Conservation (phyloP, 2,797 vertebrate species). For the Dallia pectoralis region DNA sequence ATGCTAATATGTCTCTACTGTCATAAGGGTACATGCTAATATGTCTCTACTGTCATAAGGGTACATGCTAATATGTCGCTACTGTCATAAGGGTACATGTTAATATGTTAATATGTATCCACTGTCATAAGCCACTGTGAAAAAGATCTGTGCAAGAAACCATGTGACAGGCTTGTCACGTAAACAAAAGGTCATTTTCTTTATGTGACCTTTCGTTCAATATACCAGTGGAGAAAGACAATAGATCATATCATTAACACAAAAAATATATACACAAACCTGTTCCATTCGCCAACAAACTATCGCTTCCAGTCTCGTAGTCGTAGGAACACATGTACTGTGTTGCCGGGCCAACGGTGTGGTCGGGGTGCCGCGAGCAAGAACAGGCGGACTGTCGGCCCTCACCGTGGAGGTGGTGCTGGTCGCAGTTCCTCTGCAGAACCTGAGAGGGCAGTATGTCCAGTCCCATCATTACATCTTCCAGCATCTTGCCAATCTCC, state of each 20-base stretch:
- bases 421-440: conserved; percentile 30
- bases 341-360: background rate
- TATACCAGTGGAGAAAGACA: background rate
- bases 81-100: background rate
- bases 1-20: background rate
- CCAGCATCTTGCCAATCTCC: conserved; percentile 66
- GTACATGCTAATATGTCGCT: background rate
- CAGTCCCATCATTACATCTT: conserved; percentile 72
- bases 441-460: conserved; percentile 61
- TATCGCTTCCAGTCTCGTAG: conserved; percentile 11
- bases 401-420: background rate
- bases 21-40: background rate
- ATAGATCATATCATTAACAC: background rate
- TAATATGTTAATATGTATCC: background rate
- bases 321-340: conserved; percentile 18
- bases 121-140: background rate
- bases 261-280: conserved; percentile 30
- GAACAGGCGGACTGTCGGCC: background rate
- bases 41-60: no score
- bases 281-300: conserved; percentile 18
- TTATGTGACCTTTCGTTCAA: background rate
- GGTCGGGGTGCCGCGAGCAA: conserved; percentile 15
- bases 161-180: no score
- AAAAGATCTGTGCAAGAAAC: background rate
- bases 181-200: background rate